A percentile compares a stretch with the other conserved stretches of the same genome.
Evolutionary conservation across 2,797 vertebrate genomes (phyloP).

Genomic region (Galagoides demidoff): DNA sequence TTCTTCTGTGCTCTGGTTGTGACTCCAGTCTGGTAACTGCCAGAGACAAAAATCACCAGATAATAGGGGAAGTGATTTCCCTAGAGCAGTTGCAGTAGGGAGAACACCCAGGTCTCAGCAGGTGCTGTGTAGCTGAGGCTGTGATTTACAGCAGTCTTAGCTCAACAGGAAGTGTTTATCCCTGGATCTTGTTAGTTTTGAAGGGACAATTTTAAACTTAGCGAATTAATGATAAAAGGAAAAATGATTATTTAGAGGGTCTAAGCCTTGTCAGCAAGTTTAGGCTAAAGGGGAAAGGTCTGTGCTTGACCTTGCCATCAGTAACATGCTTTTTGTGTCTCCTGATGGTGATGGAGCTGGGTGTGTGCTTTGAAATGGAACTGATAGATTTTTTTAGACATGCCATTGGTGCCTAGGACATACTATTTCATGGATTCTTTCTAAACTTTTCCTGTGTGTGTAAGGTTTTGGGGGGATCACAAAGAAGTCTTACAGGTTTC

Average conservation of each 20-base stretch:
- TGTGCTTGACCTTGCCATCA: not conserved
- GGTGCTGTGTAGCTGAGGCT: not conserved
- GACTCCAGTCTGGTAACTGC: not conserved
- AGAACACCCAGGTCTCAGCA: not conserved
- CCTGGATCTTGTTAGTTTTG: not conserved
- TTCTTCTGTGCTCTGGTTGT: no score
- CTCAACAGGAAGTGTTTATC: not conserved
- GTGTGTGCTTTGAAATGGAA: not conserved
- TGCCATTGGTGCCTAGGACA: not conserved
- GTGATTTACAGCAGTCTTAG: not conserved
- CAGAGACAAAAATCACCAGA: not conserved
- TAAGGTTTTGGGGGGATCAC: not conserved
- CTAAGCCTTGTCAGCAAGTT: not conserved
- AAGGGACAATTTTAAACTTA: not conserved
- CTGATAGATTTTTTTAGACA: not conserved
- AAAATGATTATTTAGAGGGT: not conserved
- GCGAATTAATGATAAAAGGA: not conserved
- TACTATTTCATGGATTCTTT: not conserved
- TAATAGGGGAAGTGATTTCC: not conserved
- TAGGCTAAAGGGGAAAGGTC: not conserved
- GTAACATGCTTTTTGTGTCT: not conserved
- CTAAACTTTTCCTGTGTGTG: not conserved
- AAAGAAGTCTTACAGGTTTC: not conserved
- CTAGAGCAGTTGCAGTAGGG: no score
- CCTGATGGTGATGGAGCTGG: not conserved